A percentile compares a stretch with the other conserved stretches of the same genome.
Conservation (phyloP, 2,888 invertebrate genomes). For the Tromatobia lineatoria region DNA sequence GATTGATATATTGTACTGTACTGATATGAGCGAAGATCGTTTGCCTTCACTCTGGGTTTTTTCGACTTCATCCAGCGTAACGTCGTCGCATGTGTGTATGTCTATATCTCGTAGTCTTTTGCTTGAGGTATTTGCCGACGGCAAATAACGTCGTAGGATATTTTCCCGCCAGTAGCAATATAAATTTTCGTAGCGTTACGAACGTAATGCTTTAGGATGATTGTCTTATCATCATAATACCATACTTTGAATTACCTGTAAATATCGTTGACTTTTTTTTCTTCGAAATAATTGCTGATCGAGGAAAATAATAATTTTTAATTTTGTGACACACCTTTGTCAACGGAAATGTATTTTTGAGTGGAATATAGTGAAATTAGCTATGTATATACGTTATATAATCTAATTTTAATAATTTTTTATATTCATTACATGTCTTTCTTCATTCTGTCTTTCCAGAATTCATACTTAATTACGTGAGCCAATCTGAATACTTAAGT, state of each 20-base stretch:
- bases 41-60: not conserved
- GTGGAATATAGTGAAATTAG: too few relatives aligned
- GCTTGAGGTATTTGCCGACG: slow-evolving; percentile 16
- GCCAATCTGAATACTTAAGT: not conserved
- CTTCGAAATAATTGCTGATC: not conserved
- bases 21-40: slow-evolving; percentile 15
- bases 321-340: too few relatives aligned
- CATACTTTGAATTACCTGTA: not conserved
- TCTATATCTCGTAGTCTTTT: not conserved
- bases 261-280: not conserved
- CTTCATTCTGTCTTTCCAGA: too few relatives aligned
- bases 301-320: too few relatives aligned
- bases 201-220: not conserved
- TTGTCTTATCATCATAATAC: not conserved
- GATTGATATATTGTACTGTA: slow-evolving; percentile 3
- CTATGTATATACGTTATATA: too few relatives aligned
- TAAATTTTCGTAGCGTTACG: not conserved
- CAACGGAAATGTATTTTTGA: too few relatives aligned
- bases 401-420: too few relatives aligned
- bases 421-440: too few relatives aligned
- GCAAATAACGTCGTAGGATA: slow-evolving; percentile 4
- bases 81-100: not conserved
- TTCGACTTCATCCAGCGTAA: not conserved
- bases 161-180: not conserved
- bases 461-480: too few relatives aligned